Base-by-base conservation (phyloP, 1,140 invertebrate genomes). In the Orius insidiosus region DNA sequence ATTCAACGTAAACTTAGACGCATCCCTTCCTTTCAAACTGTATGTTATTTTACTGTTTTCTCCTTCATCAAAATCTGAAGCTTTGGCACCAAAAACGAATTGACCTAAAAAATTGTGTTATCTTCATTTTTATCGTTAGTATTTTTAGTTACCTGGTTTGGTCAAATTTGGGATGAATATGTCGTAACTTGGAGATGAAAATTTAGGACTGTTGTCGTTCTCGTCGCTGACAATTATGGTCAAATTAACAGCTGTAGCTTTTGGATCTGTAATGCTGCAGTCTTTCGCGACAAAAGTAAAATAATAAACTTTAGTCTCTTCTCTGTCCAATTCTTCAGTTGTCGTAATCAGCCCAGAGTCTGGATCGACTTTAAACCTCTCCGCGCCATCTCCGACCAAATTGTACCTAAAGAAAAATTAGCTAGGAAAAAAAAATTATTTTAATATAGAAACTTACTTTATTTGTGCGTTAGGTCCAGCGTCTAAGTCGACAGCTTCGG, bases 41-140 rank as follows among this genome's bases (percentile, higher is more conserved):
- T 92, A 94, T 8, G 71, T 62, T 18, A 93, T 76, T 53, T 74
- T 71, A 24, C 83, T 81, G 59, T 92, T 92, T 1, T 70, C 58
- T 1, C 78, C 85, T 34, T 75, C 70, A 59, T 94, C 88, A 40
- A 69, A 67, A 60, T 93, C 88, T 5, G 66, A 63, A 0, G 87
- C 87, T 61, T 77, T 78, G 0, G 82, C 80, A 8, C 86, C 87
- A 63, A 88, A 88, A 11, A 94, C 83, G 64, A 92, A 93, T 56
- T 74, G 66, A 13, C 71, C n/a, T n/a, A n/a, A n/a, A n/a, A n/a
- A n/a, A n/a, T n/a, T n/a, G n/a, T n/a, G n/a, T n/a, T n/a, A n/a
- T n/a, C n/a, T n/a, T n/a, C n/a, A n/a, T n/a, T n/a, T n/a, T n/a
- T n/a, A n/a, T n/a, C n/a, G n/a, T n/a, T n/a, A n/a, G n/a, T n/a